These are phyloP conservation scores for Aporophyla lueneburgensis DNA, from an alignment of 2,888 invertebrate genomes.

Conservation along the genomic window DNA sequence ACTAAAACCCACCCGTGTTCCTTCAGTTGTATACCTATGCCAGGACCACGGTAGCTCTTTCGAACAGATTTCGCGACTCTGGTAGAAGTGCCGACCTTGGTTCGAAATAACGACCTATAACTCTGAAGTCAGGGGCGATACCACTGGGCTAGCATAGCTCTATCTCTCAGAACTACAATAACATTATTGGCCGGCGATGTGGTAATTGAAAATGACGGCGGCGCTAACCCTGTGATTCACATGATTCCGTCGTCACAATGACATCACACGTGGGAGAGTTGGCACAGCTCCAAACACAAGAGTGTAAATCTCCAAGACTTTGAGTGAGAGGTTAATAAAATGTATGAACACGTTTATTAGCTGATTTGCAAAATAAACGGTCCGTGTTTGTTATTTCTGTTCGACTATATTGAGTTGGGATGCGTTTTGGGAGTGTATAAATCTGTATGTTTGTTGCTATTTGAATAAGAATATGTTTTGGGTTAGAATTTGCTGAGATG, in stretches of 20 bases:
- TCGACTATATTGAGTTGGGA: constrained; percentile 31
- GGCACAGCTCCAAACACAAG: constrained; percentile 26
- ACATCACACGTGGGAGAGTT: constrained; percentile 34
- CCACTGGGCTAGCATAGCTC: too few species aligned
- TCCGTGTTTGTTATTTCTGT: constrained; percentile 40
- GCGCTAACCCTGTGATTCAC: constrained; percentile 10
- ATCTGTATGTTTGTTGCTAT: neutral
- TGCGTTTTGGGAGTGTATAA: constrained; percentile 32
- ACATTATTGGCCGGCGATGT: neutral
- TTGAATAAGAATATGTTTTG: too few species aligned
- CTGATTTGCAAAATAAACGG: constrained; percentile 49
- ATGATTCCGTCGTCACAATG: constrained; percentile 34
- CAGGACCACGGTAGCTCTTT: too few species aligned
- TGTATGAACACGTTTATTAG: constrained; percentile 32
- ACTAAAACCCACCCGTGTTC: too few species aligned
- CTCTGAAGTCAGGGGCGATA: too few species aligned
- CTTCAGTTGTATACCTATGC: too few species aligned
- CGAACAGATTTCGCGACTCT: too few species aligned
- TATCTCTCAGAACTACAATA: too few species aligned
- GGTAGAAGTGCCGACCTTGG: too few species aligned
- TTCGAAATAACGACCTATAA: too few species aligned
- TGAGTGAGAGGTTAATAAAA: constrained; percentile 36
- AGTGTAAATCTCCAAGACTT: constrained; percentile 16
- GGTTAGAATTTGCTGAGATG: too few species aligned
- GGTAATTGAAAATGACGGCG: neutral